Evolutionary conservation across 2,113 vertebrate genomes (phyloP), one percentile per base, ranked within the genome.

Genomic region (Anarrhichthys ocellatus): DNA sequence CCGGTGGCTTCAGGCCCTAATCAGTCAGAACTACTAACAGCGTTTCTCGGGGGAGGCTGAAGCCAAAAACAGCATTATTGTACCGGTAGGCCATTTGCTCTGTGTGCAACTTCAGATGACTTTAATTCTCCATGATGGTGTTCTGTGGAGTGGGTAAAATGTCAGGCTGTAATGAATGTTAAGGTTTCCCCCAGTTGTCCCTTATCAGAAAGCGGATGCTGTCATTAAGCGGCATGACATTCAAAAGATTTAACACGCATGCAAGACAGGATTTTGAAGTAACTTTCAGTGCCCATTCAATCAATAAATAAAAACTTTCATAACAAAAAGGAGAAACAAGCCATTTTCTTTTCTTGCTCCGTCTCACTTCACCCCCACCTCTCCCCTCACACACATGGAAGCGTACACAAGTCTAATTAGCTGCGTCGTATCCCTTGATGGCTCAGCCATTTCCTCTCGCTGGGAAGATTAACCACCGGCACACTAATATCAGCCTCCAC

Each of bases 391-490:
- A 81, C 61, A 83, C 76, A 72, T 70, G 70, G 64, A 82, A 84
- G 75, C 63, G 2, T 69, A 79, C 75, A 74, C 76, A 77, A 61
- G 73, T 83, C 75, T 90, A 88, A 93, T 93, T 90, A 90, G 78
- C 86, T 36, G 76, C 62, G 81, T 69, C 22, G 42, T 81, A 84
- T 90, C 87, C 91, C 89, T 83, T 66, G 88, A 87, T 81, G 89
- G 84, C 73, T 80, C 63, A 18, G 54, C 82, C 76, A 86, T 88
- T 90, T 91, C 90, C 84, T 75, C 86, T 82, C 80, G 17, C 85
- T 24, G 73, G 84, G 79, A 82, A 80, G 87, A 88, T 88, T 81
- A 89, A 90, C 77, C 78, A 81, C 80, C 78, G 73, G 59, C 75
- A 78, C 84, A 61, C 81, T 56, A 67, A 85, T 77, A 90, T 83